Percentiles rank a stretch among this genome's conserved stretches.
Conservation (phyloP, 2,113 vertebrate genomes). For the Tragelaphus scriptus region DNA sequence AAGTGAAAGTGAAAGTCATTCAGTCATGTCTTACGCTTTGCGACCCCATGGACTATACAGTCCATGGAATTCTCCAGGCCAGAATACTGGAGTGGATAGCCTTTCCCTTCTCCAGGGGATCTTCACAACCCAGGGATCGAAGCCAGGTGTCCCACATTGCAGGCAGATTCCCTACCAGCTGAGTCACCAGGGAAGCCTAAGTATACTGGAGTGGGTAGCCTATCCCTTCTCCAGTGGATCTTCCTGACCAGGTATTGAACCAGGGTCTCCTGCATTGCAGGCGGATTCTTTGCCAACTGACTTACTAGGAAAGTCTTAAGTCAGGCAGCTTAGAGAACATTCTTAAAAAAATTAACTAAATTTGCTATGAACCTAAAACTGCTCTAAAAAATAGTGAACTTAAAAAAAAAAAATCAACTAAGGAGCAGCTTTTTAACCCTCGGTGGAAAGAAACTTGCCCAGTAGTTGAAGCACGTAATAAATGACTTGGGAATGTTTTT, state of each 20-base stretch:
- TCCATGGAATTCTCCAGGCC: not conserved
- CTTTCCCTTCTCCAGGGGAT: not conserved
- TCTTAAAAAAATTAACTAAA: not conserved
- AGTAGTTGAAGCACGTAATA: not conserved
- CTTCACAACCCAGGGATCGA: not conserved
- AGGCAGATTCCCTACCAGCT: not conserved
- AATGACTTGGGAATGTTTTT: not conserved
- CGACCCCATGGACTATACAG: not conserved
- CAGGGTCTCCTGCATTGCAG: not conserved
- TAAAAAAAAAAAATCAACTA: not conserved
- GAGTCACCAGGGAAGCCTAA: not conserved
- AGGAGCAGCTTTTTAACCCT: not conserved
- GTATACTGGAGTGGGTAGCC: no score
- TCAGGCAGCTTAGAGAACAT: not conserved
- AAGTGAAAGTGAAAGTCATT: not conserved
- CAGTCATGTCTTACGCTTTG: not conserved
- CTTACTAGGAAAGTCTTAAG: not conserved
- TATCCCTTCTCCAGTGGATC: no score
- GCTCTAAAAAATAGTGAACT: not conserved
- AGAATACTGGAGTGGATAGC: not conserved
- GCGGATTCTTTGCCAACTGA: not conserved
- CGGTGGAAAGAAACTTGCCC: not conserved
- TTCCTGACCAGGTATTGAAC: not conserved
- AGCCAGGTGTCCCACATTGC: not conserved
- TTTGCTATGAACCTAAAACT: not conserved